These are phyloP conservation scores for Microctenopoma steveboyesi DNA, from an alignment of 2,797 vertebrate genomes.

Conservation along the genomic window DNA sequence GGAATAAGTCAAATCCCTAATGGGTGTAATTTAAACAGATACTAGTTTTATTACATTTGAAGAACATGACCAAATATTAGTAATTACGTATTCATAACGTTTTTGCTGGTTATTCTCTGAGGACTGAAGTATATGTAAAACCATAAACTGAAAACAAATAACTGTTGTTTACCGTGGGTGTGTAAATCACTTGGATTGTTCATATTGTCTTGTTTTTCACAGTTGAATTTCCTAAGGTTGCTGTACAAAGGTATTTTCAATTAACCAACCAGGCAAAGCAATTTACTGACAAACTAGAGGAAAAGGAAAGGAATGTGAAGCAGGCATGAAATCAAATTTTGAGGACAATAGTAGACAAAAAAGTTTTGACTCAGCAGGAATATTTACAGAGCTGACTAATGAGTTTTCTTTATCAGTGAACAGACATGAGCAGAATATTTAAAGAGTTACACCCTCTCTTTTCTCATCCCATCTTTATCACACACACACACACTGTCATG, in stretches of 20 bases:
- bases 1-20: no score
- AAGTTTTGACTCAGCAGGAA: conserved; percentile 27
- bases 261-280: conserved; percentile 7
- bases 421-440: conserved; percentile 28
- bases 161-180: no score
- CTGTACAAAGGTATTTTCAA: conserved; percentile 3
- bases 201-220: neutral
- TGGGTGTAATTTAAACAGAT: no score
- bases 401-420: conserved; percentile 36
- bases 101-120: no score
- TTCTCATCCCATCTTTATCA: conserved; percentile 23
- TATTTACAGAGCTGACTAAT: conserved; percentile 44
- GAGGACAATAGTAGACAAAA: conserved; percentile 13
- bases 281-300: conserved; percentile 16
- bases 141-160: no score
- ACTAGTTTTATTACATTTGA: no score
- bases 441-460: conserved; percentile 21
- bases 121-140: no score
- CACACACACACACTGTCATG: conserved; percentile 1
- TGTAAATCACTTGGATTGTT: neutral
- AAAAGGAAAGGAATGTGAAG: neutral
- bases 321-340: conserved; percentile 4
- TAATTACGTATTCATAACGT: no score
- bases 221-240: conserved; percentile 10
- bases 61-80: no score